phyloP scores from a whole-genome alignment of 2,113 vertebrate species.

The Clarias magur region DNA sequence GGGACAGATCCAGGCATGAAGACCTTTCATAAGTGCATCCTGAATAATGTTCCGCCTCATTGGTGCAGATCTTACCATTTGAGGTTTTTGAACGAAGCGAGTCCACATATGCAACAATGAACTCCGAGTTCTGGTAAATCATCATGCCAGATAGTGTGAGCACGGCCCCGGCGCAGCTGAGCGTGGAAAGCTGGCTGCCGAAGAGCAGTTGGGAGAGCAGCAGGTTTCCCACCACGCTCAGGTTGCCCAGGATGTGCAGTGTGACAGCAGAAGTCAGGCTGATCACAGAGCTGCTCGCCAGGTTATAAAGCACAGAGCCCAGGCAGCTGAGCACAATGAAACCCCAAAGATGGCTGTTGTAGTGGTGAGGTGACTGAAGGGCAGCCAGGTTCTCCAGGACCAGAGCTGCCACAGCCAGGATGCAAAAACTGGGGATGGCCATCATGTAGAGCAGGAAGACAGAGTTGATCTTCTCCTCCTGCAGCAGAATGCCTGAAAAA shows the following conservation, averaged over 20 bases:
- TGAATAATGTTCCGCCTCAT: neutral
- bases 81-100: slow-evolving; percentile 52
- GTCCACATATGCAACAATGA: slow-evolving; percentile 76
- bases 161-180: slow-evolving; percentile 85
- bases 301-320: slow-evolving; percentile 92
- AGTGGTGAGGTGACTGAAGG: slow-evolving; percentile 73
- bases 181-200: slow-evolving; percentile 78
- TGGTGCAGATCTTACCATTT: neutral
- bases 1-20: neutral
- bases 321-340: slow-evolving; percentile 93
- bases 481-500: slow-evolving; percentile 84
- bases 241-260: slow-evolving; percentile 91
- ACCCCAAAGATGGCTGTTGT: slow-evolving; percentile 82
- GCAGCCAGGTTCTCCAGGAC: slow-evolving; percentile 82
- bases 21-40: neutral
- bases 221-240: slow-evolving; percentile 91
- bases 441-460: slow-evolving; percentile 90
- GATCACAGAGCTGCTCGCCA: slow-evolving; percentile 91
- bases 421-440: slow-evolving; percentile 93
- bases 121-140: slow-evolving; percentile 90
- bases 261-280: slow-evolving; percentile 95
- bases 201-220: slow-evolving; percentile 88
- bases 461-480: slow-evolving; percentile 88
- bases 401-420: slow-evolving; percentile 83
- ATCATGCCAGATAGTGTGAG: slow-evolving; percentile 88